Evolutionary conservation across 1,140 invertebrate species (phyloP).

Genomic region (Drosophila seguyi): DNA sequence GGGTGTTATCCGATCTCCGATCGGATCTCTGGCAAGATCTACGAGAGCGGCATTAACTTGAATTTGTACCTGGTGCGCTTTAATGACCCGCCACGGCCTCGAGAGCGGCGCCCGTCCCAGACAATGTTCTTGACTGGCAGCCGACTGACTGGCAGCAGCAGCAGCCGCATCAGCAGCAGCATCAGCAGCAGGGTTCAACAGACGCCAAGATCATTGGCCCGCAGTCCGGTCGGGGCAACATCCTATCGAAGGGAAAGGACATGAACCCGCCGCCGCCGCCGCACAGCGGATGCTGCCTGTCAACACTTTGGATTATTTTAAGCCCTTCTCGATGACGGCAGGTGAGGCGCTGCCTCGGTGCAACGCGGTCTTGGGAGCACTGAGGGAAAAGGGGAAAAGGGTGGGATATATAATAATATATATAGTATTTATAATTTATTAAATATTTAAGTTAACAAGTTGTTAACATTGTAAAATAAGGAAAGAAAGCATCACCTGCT

Average conservation of each 20-base stretch:
- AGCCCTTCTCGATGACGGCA: constrained; percentile 16
- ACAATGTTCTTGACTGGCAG: constrained; percentile 42
- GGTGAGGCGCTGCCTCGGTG: background rate
- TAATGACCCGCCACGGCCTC: constrained; percentile 51
- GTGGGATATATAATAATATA: background rate
- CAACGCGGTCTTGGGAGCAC: too few relatives aligned
- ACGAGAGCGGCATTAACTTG: constrained; percentile 45
- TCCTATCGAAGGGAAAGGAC: constrained; percentile 56
- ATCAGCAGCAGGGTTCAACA: constrained; percentile 26
- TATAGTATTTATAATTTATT: background rate
- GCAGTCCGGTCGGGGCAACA: constrained; percentile 23
- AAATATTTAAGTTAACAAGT: background rate
- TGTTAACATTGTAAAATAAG: background rate
- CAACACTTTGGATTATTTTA: constrained; percentile 46
- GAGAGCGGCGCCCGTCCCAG: constrained; percentile 9
- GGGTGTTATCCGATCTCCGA: constrained; percentile 4
- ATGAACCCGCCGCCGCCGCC: constrained; percentile 46
- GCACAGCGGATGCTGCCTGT: constrained; percentile 39
- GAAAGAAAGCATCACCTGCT: too few relatives aligned
- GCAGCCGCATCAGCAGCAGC: too few relatives aligned
- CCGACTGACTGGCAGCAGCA: background rate
- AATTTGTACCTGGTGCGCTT: constrained; percentile 52
- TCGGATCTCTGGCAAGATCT: constrained; percentile 31
- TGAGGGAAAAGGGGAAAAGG: background rate
- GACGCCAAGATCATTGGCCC: constrained; percentile 58